phyloP scores from a whole-genome alignment of 2,888 invertebrate genomes.

The Campopleginae sp. region DNA sequence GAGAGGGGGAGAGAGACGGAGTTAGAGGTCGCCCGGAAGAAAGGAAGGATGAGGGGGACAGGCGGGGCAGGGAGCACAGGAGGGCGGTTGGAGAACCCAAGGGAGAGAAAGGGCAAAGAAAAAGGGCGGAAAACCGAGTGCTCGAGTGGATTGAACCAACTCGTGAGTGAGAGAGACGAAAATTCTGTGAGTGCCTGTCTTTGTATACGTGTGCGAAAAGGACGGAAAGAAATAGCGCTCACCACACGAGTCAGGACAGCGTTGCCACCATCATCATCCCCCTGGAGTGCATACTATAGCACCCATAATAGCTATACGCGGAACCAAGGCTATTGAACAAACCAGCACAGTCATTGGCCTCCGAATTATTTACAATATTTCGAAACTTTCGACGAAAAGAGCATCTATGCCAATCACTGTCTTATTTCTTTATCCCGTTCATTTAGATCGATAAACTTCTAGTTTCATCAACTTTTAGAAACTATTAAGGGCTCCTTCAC shows the following conservation, averaged over 20 bases:
- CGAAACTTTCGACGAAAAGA: background rate
- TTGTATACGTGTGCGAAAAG: slow-evolving; percentile 9
- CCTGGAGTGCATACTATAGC: slow-evolving; percentile 46
- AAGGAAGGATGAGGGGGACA: slow-evolving; percentile 35
- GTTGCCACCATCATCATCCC: slow-evolving; percentile 55
- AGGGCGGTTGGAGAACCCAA: slow-evolving; percentile 73
- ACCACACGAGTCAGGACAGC: slow-evolving; percentile 59
- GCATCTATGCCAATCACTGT: slow-evolving; percentile 31
- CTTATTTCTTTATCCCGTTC: background rate
- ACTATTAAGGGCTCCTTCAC: background rate
- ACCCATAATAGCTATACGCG: slow-evolving; percentile 30
- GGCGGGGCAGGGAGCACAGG: slow-evolving; percentile 38
- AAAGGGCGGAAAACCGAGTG: slow-evolving; percentile 64
- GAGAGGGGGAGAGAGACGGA: slow-evolving; percentile 37
- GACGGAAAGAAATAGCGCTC: slow-evolving; percentile 45
- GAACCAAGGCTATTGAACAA: background rate
- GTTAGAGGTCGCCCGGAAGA: slow-evolving; percentile 38
- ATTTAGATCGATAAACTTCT: background rate
- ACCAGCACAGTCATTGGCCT: slow-evolving; percentile 29
- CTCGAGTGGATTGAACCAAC: slow-evolving; percentile 56
- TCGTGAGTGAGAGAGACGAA: slow-evolving; percentile 30
- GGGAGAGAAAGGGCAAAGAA: slow-evolving; percentile 71
- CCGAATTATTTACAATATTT: background rate
- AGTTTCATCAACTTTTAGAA: background rate
- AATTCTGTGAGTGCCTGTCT: slow-evolving; percentile 4